These are phyloP conservation scores for Hololepta plana DNA, from an alignment of 2,888 invertebrate genomes.

Conservation along the genomic window DNA sequence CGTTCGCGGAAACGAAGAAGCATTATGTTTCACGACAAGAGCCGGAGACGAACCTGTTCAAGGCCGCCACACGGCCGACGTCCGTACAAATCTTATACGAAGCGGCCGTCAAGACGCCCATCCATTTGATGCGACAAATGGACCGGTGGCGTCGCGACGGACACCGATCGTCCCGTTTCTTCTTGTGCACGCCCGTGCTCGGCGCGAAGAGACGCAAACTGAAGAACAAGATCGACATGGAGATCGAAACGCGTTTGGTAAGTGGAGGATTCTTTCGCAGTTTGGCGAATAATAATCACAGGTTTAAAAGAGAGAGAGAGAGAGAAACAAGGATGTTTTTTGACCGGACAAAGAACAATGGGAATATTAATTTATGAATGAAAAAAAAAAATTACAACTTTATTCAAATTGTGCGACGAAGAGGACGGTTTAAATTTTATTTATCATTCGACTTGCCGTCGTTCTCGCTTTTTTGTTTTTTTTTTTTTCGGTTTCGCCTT, in stretches of 20 bases:
- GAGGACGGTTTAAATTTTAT: too few relatives aligned
- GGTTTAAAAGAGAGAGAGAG: too few relatives aligned
- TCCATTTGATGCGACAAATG: constrained; percentile 45
- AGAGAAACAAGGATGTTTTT: constrained; percentile 1
- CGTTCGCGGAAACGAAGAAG: constrained; percentile 61
- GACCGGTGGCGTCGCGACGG: constrained; percentile 48
- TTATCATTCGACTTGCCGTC: too few relatives aligned
- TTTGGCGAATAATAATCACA: not conserved
- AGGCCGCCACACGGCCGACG: constrained; percentile 50
- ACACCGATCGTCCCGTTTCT: constrained; percentile 44
- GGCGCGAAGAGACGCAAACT: constrained; percentile 50
- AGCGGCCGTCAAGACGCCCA: constrained; percentile 47
- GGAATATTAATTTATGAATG: not conserved
- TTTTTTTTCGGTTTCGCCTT: too few relatives aligned
- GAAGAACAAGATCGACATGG: constrained; percentile 52
- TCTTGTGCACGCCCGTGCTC: constrained; percentile 67
- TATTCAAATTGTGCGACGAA: too few relatives aligned
- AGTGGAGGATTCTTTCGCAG: constrained; percentile 30
- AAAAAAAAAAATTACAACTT: too few relatives aligned
- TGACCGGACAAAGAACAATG: constrained; percentile 5
- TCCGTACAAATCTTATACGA: constrained; percentile 64
- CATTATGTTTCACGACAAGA: constrained; percentile 57
- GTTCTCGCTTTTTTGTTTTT: too few relatives aligned
- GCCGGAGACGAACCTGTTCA: constrained; percentile 48
- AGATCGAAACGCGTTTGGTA: constrained; percentile 79